Conservation (phyloP, 2,797 vertebrate genomes). For the Acrossocheilus fasciatus region DNA sequence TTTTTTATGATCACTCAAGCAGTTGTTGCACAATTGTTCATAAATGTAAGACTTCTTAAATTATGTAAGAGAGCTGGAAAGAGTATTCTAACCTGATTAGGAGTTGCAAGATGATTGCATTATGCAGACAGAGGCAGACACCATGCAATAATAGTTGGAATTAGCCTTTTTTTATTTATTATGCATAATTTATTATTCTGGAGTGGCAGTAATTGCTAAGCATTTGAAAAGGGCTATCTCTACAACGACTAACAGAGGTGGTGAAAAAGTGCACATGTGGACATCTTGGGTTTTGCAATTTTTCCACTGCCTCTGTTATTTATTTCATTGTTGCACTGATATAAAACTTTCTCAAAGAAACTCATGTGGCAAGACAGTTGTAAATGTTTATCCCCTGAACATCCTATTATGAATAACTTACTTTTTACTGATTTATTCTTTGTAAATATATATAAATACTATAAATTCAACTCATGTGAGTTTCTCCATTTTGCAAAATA, state of each 20-base stretch:
- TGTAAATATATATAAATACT: background rate
- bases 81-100: background rate
- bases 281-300: background rate
- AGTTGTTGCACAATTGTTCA: background rate
- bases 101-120: background rate
- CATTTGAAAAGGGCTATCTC: background rate
- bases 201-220: background rate
- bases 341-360: background rate
- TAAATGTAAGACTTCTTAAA: background rate
- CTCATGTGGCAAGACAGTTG: background rate
- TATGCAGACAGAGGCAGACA: background rate
- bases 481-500: background rate
- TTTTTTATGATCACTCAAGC: background rate
- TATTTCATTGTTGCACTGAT: background rate
- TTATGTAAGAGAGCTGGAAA: background rate
- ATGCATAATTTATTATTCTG: background rate
- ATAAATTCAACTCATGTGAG: background rate
- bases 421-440: background rate
- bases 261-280: background rate
- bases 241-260: background rate
- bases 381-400: background rate
- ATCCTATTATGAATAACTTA: background rate
- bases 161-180: background rate
- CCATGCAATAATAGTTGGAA: background rate
- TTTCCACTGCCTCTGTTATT: background rate